A percentile compares a stretch with the other conserved stretches of the same genome.
Conservation (phyloP, 1,140 invertebrate genomes). For the Orchesella cincta region DNA sequence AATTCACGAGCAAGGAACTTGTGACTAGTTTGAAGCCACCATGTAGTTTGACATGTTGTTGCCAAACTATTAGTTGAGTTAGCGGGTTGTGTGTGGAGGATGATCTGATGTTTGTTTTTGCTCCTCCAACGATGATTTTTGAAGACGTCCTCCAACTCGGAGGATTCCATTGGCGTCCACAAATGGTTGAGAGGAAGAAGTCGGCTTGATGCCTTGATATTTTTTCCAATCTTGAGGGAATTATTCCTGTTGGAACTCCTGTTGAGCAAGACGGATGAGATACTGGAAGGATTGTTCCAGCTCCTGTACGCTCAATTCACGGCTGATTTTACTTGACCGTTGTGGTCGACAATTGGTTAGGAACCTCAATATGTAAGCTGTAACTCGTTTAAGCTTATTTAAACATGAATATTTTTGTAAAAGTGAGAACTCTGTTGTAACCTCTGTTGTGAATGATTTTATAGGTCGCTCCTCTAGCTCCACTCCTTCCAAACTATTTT, state of each 20-base stretch:
- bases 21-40: slow-evolving; percentile 50
- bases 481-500: background rate
- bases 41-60: slow-evolving; percentile 48
- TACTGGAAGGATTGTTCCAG: background rate
- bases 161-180: slow-evolving; percentile 43
- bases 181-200: slow-evolving; percentile 18
- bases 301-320: background rate
- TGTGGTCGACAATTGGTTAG: too few species aligned
- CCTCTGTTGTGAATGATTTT: background rate
- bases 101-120: background rate
- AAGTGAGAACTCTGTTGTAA: too few species aligned
- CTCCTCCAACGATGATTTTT: slow-evolving; percentile 31
- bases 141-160: slow-evolving; percentile 47
- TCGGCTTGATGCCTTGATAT: background rate
- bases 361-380: too few species aligned
- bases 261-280: background rate
- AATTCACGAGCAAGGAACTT: slow-evolving; percentile 43
- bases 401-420: background rate
- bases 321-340: too few species aligned
- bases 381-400: background rate
- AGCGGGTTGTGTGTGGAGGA: slow-evolving; percentile 37
- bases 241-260: background rate
- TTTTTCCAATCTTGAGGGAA: background rate
- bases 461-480: slow-evolving; percentile 13
- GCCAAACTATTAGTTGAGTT: slow-evolving; percentile 47